Percentiles rank a stretch among this genome's conserved stretches.
These are phyloP conservation scores for Phoeniculus purpureus DNA, from an alignment of 2,797 vertebrate species.

Conservation along the genomic window DNA sequence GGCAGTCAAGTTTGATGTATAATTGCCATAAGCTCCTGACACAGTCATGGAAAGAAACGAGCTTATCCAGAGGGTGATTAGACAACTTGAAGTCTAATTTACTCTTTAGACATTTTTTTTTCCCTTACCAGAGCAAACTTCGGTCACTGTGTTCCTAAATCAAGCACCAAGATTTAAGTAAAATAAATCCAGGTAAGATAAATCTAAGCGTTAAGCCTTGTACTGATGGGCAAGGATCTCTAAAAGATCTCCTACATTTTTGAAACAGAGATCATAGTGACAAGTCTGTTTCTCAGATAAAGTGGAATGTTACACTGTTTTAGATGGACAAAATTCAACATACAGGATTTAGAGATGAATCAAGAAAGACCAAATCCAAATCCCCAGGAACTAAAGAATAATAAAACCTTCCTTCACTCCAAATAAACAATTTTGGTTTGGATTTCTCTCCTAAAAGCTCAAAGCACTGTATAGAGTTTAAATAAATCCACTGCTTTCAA, in stretches of 20 bases:
- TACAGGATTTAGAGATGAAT: neutral
- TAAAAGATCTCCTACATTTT: neutral
- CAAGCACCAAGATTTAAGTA: neutral
- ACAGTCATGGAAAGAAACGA: neutral
- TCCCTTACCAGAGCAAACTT: neutral
- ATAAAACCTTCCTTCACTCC: neutral
- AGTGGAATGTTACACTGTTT: neutral
- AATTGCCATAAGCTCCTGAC: constrained; percentile 7
- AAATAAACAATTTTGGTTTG: neutral
- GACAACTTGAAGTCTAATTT: neutral
- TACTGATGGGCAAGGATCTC: neutral
- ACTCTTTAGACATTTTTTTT: neutral
- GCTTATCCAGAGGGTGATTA: neutral
- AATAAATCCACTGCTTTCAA: neutral
- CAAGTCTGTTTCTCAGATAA: neutral
- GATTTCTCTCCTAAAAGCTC: neutral
- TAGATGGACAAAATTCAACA: neutral
- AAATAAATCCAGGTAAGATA: neutral
- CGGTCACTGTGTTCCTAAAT: neutral
- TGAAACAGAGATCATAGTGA: neutral
- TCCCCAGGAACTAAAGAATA: neutral
- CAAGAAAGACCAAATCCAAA: neutral
- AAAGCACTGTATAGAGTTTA: neutral
- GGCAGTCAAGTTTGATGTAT: neutral
- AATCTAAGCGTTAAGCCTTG: neutral